Conservation (phyloP, 2,888 invertebrate species). For the Lycophotia porphyrea region DNA sequence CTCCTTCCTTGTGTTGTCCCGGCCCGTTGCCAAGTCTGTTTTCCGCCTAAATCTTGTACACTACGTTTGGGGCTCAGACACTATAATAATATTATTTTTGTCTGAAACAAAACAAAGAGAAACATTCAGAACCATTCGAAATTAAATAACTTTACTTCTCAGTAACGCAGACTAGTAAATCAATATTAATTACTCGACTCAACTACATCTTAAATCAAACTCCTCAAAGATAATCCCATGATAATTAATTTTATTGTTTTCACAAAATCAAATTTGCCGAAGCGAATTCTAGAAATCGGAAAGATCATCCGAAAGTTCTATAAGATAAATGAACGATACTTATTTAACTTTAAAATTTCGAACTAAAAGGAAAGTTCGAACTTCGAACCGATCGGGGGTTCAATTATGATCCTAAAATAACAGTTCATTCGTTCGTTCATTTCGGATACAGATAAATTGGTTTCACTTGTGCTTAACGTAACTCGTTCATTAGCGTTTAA, state of each 20-base stretch:
- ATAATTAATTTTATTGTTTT: conserved; percentile 64
- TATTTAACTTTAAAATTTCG: conserved; percentile 62
- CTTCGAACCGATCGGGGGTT: conserved; percentile 63
- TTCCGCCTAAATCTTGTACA: conserved; percentile 48
- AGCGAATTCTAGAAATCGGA: conserved; percentile 57
- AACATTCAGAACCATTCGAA: background rate
- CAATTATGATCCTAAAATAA: conserved; percentile 83
- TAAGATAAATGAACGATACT: conserved; percentile 67
- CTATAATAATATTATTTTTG: conserved; percentile 28
- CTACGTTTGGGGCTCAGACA: conserved; percentile 9
- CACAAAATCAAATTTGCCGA: conserved; percentile 60
- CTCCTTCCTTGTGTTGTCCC: conserved; percentile 39
- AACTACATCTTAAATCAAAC: conserved; percentile 40
- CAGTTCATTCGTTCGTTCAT: conserved; percentile 70
- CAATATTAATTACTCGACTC: conserved; percentile 33
- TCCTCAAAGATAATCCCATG: conserved; percentile 39
- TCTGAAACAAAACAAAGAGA: conserved; percentile 1
- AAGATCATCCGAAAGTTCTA: conserved; percentile 64
- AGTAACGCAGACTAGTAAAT: conserved; percentile 24
- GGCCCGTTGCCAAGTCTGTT: conserved; percentile 55
- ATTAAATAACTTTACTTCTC: conserved; percentile 32
- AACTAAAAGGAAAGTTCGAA: conserved; percentile 61
- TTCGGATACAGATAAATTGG: conserved; percentile 81
- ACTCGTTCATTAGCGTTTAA: conserved; percentile 90
- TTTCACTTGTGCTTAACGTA: conserved; percentile 88